These are phyloP conservation scores for Bradysia coprophila DNA, from an alignment of 1,140 invertebrate genomes.

Conservation along the genomic window DNA sequence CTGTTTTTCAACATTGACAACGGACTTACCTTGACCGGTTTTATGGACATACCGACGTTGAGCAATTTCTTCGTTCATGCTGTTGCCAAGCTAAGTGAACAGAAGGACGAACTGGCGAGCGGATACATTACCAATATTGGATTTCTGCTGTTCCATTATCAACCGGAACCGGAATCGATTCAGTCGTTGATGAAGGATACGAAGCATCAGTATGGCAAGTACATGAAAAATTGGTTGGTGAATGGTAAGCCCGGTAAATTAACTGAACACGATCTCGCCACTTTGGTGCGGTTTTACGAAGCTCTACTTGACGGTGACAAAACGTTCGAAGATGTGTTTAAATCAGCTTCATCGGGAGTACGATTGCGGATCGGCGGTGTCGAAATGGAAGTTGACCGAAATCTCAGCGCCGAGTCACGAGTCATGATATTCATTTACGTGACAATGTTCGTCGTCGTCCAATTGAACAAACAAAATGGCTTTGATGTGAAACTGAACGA, in stretches of 20 bases:
- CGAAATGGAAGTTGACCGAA: neutral
- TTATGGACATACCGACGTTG: slow-evolving; percentile 14
- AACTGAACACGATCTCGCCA: neutral
- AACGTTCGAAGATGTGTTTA: neutral
- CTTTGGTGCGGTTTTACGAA: neutral
- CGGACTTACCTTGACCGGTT: slow-evolving; percentile 17
- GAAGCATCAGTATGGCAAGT: slow-evolving; percentile 1
- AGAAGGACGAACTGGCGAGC: slow-evolving; percentile 2
- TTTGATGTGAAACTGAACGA: neutral
- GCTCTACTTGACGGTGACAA: neutral
- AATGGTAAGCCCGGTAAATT: slow-evolving; percentile 4
- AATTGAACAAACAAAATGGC: neutral
- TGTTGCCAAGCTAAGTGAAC: neutral
- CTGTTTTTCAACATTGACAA: slow-evolving; percentile 18
- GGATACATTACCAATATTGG: slow-evolving; percentile 16
- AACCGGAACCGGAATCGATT: slow-evolving; percentile 10
- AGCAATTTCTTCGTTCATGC: slow-evolving; percentile 14
- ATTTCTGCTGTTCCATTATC: slow-evolving; percentile 18
- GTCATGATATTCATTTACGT: neutral
- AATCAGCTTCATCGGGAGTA: neutral
- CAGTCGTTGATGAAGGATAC: neutral
- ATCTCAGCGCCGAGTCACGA: neutral
- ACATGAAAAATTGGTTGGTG: slow-evolving; percentile 10
- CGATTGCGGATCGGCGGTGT: neutral
- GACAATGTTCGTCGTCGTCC: neutral